These are phyloP conservation scores for Tiphia femorata DNA, from an alignment of 2,888 invertebrate species.

Conservation along the genomic window DNA sequence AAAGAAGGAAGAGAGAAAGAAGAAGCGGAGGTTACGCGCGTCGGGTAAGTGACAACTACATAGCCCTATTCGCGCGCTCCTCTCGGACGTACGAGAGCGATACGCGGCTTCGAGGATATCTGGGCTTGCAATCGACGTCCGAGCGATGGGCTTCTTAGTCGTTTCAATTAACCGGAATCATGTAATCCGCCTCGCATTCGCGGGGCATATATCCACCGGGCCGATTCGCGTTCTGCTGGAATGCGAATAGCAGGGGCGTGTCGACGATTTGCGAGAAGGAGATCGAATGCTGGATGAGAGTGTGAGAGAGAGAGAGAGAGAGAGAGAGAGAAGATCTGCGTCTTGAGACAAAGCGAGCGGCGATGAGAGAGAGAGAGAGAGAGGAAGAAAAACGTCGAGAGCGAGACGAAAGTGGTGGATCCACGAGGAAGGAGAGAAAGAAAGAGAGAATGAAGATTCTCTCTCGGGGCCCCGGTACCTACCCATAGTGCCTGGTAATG, in stretches of 20 bases:
- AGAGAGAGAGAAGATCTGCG: conserved; percentile 16
- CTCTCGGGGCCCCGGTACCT: conserved; percentile 37
- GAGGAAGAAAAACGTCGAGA: conserved; percentile 1
- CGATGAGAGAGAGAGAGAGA: conserved; percentile 3
- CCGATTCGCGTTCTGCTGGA: conserved; percentile 47
- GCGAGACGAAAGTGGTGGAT: conserved; percentile 3
- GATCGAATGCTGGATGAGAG: conserved; percentile 31
- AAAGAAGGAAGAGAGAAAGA: no score
- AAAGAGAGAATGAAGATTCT: conserved; percentile 37
- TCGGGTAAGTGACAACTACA: conserved; percentile 28
- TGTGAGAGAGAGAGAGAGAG: conserved; percentile 18
- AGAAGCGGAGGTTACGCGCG: no score
- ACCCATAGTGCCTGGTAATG: conserved; percentile 56
- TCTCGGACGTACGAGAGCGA: neutral
- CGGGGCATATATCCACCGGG: conserved; percentile 35
- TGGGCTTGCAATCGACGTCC: conserved; percentile 33
- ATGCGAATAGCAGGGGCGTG: conserved; percentile 55
- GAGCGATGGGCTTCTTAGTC: conserved; percentile 30
- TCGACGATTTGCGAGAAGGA: conserved; percentile 49
- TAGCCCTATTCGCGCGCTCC: conserved; percentile 10
- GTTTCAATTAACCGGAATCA: conserved; percentile 57
- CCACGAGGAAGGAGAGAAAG: conserved; percentile 21
- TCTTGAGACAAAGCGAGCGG: conserved; percentile 1
- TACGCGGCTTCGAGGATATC: conserved; percentile 20
- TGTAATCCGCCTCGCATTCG: conserved; percentile 47